These are phyloP conservation scores for Lithosia quadra DNA, from an alignment of 2,888 invertebrate species.

Conservation along the genomic window DNA sequence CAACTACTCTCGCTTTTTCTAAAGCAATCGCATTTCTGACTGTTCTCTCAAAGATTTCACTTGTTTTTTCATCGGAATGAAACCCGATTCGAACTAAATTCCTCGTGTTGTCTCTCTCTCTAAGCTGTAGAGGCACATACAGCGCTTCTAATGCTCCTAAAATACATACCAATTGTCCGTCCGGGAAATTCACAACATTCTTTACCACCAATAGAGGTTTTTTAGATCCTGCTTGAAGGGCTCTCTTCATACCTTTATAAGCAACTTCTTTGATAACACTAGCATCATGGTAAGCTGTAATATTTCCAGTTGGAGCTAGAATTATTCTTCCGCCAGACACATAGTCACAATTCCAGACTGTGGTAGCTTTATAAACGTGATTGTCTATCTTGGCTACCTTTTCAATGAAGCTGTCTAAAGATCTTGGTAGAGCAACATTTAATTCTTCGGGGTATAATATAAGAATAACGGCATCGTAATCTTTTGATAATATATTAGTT, in stretches of 20 bases:
- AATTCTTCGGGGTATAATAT: constrained; percentile 85
- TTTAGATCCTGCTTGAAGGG: constrained; percentile 93
- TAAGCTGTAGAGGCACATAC: constrained; percentile 93
- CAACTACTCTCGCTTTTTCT: constrained; percentile 88
- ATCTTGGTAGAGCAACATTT: constrained; percentile 74
- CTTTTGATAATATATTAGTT: constrained; percentile 75
- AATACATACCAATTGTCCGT: constrained; percentile 92
- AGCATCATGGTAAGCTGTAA: constrained; percentile 87
- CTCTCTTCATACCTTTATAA: constrained; percentile 91
- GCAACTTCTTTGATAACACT: constrained; percentile 89
- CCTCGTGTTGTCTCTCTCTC: constrained; percentile 88
- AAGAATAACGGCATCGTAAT: constrained; percentile 89
- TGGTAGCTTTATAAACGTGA: constrained; percentile 80
- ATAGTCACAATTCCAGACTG: constrained; percentile 88
- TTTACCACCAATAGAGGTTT: constrained; percentile 92
- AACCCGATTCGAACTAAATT: constrained; percentile 89
- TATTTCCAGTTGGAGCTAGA: constrained; percentile 91
- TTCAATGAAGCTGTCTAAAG: constrained; percentile 72
- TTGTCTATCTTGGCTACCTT: constrained; percentile 71
- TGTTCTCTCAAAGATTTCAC: constrained; percentile 85
- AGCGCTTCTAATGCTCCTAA: constrained; percentile 95
- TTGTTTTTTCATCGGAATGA: constrained; percentile 85
- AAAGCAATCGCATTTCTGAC: constrained; percentile 88
- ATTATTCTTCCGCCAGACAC: constrained; percentile 89
- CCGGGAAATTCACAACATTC: constrained; percentile 89